Conservation (phyloP, 2,797 vertebrate species). For the Limosa lapponica region DNA sequence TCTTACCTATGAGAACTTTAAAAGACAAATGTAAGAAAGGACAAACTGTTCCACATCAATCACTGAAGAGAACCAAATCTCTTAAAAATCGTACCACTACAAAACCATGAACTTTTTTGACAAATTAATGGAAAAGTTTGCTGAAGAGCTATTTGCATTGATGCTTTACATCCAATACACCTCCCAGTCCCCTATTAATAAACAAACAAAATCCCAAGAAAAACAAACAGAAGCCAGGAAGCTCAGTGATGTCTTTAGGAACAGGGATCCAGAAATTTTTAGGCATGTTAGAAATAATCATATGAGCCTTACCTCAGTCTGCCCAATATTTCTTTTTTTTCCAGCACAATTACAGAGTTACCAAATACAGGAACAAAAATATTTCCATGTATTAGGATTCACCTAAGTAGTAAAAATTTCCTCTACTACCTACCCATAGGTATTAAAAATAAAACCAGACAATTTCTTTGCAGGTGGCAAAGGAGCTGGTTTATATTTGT, state of each 20-base stretch:
- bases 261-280: not conserved
- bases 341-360: not conserved
- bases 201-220: not conserved
- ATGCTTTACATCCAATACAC: not conserved
- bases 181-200: not conserved
- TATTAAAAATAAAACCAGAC: slow-evolving; percentile 1
- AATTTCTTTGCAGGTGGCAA: not conserved
- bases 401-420: not conserved
- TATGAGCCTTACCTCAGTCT: not conserved
- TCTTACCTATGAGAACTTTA: not conserved
- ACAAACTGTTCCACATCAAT: not conserved
- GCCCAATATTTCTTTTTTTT: not conserved
- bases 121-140: not conserved
- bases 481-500: not conserved
- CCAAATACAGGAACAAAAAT: not conserved
- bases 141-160: not conserved
- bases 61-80: not conserved
- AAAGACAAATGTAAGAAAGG: not conserved
- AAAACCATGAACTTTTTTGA: not conserved
- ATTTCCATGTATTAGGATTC: not conserved
- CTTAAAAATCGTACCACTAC: not conserved
- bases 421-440: not conserved
- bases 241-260: not conserved
- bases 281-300: not conserved
- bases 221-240: not conserved